A percentile compares a stretch with the other conserved stretches of the same genome.
Evolutionary conservation across 2,113 vertebrate species (phyloP).

Genomic region (Muntiacus reevesi): DNA sequence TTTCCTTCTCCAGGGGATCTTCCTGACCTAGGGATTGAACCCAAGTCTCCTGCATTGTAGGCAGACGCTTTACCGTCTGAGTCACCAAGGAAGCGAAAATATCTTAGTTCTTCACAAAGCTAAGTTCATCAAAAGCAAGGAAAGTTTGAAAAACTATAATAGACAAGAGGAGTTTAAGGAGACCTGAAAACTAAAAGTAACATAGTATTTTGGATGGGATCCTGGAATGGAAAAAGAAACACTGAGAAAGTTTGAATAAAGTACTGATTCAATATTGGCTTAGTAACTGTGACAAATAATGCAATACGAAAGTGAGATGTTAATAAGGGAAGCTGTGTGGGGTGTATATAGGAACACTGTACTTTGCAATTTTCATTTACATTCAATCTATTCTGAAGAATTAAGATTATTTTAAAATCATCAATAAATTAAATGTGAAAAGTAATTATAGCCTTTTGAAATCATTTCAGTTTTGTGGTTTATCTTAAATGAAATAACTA

Average conservation of each 20-base stretch:
- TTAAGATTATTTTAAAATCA: background rate
- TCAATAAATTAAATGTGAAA: background rate
- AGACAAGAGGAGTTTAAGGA: background rate
- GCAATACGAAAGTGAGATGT: background rate
- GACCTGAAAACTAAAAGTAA: background rate
- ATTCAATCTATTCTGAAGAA: background rate
- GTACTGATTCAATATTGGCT: background rate
- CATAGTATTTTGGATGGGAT: background rate
- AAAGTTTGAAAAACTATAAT: background rate
- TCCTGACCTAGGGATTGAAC: background rate
- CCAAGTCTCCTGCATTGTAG: background rate
- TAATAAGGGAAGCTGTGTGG: background rate
- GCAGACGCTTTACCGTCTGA: accelerated
- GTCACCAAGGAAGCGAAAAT: background rate
- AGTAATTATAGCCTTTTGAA: background rate
- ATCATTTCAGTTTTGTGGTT: background rate
- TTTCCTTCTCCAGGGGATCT: background rate
- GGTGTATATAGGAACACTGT: background rate
- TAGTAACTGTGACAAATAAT: background rate
- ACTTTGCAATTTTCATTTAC: background rate
- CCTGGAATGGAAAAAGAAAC: background rate
- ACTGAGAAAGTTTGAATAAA: background rate
- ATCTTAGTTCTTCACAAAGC: background rate
- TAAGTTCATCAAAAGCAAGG: background rate
- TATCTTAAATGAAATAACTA: background rate